Conservation (phyloP, 2,888 invertebrate genomes). For the Athrips mouffetella region DNA sequence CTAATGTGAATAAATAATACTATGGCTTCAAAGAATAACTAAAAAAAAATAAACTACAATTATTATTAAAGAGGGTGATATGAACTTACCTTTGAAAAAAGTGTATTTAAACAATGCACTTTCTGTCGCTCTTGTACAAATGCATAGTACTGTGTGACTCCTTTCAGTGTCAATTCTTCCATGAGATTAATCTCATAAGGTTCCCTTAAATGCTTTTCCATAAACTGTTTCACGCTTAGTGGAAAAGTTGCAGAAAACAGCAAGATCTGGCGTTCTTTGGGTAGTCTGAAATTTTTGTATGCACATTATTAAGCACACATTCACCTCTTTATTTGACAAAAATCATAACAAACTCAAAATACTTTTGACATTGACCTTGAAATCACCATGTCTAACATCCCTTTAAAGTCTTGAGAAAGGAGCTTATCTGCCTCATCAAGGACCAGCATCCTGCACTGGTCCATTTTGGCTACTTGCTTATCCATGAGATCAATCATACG, state of each 20-base stretch:
- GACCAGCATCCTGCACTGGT: conserved; percentile 97
- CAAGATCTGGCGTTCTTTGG: conserved; percentile 97
- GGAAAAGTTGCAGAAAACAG: conserved; percentile 99
- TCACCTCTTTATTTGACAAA: too few species aligned
- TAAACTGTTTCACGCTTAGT: conserved; percentile 98
- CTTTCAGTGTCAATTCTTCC: conserved; percentile 99
- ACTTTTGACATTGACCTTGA: conserved; percentile 49
- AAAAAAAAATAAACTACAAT: not conserved
- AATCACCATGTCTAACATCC: conserved; percentile 99
- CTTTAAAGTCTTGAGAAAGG: conserved; percentile 99
- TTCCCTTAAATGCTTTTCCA: conserved; percentile 97
- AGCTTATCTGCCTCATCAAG: conserved; percentile 99
- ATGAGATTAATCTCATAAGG: conserved; percentile 99
- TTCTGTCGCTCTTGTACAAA: conserved; percentile 99
- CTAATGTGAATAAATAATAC: too few species aligned
- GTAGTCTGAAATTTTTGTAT: conserved; percentile 80
- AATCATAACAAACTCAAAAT: too few species aligned
- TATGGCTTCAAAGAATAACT: too few species aligned
- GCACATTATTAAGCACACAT: too few species aligned
- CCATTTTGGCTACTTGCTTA: conserved; percentile 96
- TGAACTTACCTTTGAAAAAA: conserved; percentile 93
- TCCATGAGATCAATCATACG: conserved; percentile 99
- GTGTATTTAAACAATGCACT: conserved; percentile 99
- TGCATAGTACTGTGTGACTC: conserved; percentile 99
- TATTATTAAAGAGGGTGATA: not conserved